These are phyloP conservation scores for Pelochelys cantorii DNA, from an alignment of 2,797 vertebrate genomes.

Conservation along the genomic window DNA sequence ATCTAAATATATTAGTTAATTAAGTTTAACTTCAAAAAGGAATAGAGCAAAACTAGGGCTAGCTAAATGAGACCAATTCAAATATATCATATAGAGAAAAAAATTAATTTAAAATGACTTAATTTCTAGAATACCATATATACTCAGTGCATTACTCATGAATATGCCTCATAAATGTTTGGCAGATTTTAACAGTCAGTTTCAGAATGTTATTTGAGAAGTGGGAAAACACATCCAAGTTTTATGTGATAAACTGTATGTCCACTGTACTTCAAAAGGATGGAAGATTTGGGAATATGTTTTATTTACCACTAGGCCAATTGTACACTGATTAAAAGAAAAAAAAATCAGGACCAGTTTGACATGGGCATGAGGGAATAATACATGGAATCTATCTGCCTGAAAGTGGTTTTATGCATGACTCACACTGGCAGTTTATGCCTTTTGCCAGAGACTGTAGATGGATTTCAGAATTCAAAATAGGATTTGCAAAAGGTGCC, in stretches of 20 bases:
- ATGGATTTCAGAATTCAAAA: slow-evolving; percentile 30
- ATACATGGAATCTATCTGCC: background rate
- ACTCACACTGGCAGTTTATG: slow-evolving; percentile 7
- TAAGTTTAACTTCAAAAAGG: slow-evolving; percentile 18
- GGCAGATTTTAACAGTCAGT: slow-evolving; percentile 9
- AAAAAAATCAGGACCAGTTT: slow-evolving; percentile 44
- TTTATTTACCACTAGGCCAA: background rate
- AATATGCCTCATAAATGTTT: background rate
- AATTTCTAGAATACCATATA: background rate
- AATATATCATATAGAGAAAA: background rate
- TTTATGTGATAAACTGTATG: background rate
- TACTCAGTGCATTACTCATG: background rate
- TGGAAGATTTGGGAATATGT: slow-evolving; percentile 12
- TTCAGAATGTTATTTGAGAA: background rate
- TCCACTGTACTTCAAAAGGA: background rate
- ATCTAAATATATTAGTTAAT: background rate
- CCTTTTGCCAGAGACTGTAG: background rate
- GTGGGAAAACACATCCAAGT: background rate
- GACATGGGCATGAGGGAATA: background rate
- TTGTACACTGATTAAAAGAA: slow-evolving; percentile 45
- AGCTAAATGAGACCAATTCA: background rate
- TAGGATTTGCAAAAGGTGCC: slow-evolving; percentile 12
- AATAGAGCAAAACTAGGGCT: background rate
- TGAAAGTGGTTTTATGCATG: background rate
- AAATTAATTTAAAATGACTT: slow-evolving; percentile 6